phyloP scores from a whole-genome alignment of 2,797 vertebrate species.

The Echeneis naucrates region DNA sequence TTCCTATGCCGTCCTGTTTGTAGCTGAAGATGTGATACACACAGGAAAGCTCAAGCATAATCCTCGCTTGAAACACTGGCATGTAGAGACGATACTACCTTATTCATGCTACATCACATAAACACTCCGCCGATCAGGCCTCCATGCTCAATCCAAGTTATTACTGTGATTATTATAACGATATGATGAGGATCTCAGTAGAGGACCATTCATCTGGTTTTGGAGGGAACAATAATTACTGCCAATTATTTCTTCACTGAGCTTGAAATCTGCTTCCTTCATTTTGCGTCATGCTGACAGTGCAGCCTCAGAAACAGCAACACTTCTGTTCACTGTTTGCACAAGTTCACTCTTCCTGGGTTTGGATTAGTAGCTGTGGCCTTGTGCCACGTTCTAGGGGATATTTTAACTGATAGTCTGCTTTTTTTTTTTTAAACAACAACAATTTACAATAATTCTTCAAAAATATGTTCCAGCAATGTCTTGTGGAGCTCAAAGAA shows the following conservation, averaged over 20 bases:
- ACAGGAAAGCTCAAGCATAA: constrained; percentile 13
- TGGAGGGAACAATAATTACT: constrained; percentile 33
- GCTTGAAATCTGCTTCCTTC: constrained; percentile 43
- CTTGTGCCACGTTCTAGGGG: neutral
- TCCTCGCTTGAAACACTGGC: constrained; percentile 5
- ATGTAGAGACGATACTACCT: neutral
- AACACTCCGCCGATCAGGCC: neutral
- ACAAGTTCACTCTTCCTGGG: neutral
- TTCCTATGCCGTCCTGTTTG: constrained; percentile 52
- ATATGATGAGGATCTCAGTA: constrained; percentile 8
- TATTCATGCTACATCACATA: neutral
- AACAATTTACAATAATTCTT: neutral
- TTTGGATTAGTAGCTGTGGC: neutral
- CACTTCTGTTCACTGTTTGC: constrained; percentile 18
- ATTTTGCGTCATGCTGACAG: constrained; percentile 5
- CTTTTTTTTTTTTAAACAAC: neutral
- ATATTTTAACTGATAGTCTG: neutral
- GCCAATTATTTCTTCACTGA: constrained; percentile 37
- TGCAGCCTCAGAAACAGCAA: constrained; percentile 11
- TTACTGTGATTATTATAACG: constrained; percentile 53
- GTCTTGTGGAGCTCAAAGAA: neutral
- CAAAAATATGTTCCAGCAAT: neutral
- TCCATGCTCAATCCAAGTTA: constrained; percentile 33
- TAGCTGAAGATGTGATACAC: constrained; percentile 9
- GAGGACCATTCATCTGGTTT: constrained; percentile 43